Percentiles rank a stretch among this genome's conserved stretches.
These are phyloP conservation scores for Xylophagus ater DNA, from an alignment of 2,888 invertebrate species.

Conservation along the genomic window DNA sequence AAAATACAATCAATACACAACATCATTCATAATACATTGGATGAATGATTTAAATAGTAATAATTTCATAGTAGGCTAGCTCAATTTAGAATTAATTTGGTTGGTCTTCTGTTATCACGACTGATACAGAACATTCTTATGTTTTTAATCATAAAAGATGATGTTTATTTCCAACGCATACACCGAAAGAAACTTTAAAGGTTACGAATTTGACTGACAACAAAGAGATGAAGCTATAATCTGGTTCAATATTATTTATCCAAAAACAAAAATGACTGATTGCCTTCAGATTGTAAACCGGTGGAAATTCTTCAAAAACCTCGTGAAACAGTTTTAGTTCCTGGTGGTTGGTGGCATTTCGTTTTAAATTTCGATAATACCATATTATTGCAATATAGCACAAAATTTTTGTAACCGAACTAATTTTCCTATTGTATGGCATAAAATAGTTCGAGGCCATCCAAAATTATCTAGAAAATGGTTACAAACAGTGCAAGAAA, in stretches of 20 bases:
- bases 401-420: conserved; percentile 95
- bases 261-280: conserved; percentile 70
- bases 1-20: too few species aligned
- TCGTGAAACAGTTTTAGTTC: conserved; percentile 96
- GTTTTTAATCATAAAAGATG: conserved; percentile 94
- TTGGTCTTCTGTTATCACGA: too few species aligned
- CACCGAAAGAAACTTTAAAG: conserved; percentile 91
- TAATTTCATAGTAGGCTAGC: too few species aligned
- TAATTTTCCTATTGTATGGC: conserved; percentile 97
- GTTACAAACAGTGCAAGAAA: conserved; percentile 57
- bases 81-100: too few species aligned
- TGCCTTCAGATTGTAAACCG: conserved; percentile 88
- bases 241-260: conserved; percentile 94
- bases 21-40: too few species aligned
- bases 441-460: conserved; percentile 89
- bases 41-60: too few species aligned
- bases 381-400: conserved; percentile 92
- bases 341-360: conserved; percentile 99
- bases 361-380: conserved; percentile 94
- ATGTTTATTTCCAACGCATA: conserved; percentile 96
- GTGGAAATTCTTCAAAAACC: conserved; percentile 91
- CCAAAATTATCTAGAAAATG: conserved; percentile 94
- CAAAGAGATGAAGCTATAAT: conserved; percentile 97
- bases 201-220: conserved; percentile 81
- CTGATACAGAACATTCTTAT: too few species aligned